Evolutionary conservation across 2,113 vertebrate genomes (phyloP), one percentile per base, ranked within the genome.

Genomic region (Neolamprologus longior): DNA sequence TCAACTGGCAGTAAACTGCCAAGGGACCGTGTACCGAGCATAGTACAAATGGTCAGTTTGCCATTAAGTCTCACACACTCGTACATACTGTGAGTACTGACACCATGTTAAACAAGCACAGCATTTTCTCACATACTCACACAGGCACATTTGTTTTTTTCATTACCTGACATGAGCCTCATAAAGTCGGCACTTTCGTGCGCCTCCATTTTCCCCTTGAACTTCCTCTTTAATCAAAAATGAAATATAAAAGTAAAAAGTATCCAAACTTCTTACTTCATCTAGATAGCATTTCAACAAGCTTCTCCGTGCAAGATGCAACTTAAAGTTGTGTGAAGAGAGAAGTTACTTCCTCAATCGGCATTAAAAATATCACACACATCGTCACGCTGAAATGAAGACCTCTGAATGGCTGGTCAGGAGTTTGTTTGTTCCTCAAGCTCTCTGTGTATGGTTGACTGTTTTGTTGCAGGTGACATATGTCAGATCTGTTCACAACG

Each of bases 161-260:
- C 73, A 19, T 94, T 95, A 97, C 96, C 96, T 92, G 96, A 96
- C 24, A 90, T 24, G 35, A 95, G 91, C 61, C 94, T 93, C 79
- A 54, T 83, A 63, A 96, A 93, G 87, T 35, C 68, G 50, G 81
- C 52, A 28, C 1, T 19, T 6, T 50, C 45, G 3, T 50, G 21
- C 37, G 78, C 83, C 54, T 92, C 94, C 95, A 95, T 96, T 85
- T 73, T 58, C 9, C 11, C 8, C n/a, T 13, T n/a, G n/a, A 14
- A 66, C 78, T 71, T 89, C 84, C 84, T 90, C 68, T 63, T 83
- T 37, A 52, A 76, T 35, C 9, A 37, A 50, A 50, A n/a, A 73
- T 73, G 68, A 26, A 40, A 68, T 21, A 5, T 21, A 68, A 68
- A 35, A 17, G 4, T 24, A 11, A 21, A 57, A 28, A 4, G 26